Evolutionary conservation across 2,797 vertebrate genomes (phyloP), one percentile per base, ranked within the genome.

Genomic region (Crenichthys baileyi): DNA sequence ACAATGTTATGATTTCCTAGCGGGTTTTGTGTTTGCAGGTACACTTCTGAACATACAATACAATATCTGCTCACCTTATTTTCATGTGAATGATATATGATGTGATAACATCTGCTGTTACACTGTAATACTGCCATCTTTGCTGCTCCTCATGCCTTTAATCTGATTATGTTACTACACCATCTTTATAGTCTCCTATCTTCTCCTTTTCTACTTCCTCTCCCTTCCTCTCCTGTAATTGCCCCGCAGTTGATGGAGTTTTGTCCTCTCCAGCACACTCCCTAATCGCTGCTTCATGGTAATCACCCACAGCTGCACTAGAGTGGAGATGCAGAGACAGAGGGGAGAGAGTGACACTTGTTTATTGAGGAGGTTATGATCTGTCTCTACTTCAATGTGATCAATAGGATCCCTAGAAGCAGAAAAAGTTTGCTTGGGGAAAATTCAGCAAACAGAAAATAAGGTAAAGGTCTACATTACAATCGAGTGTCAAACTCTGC

Each of bases 281-380:
- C 87, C 87, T 78, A 83, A 87, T 84, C 68, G 80, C 90, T 90
- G 84, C 88, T 88, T 92, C 92, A 87, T 86, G 60, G 29, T 93
- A 92, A 94, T 87, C 60, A 61, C 87, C 90, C 36, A 74, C 95
- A 96, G 94, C 92, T 94, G 93, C 75, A 90, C 58, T 91, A 75
- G 87, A 94, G 87, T 89, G 88, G 90, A 87, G 87, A 77, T 70
- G 72, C 78, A 76, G 71, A 75, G 78, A 81, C 78, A 79, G 77
- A 75, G 61, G 56, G 60, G 50, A 50, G 51, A 31, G 72, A 65
- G 31, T 9, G 39, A 4, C 7, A 44, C 39, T 84, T 84, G 84
- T 87, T 81, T 70, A 82, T 81, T 77, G 79, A 79, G 85, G 80
- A 75, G 78, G 82, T 86, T 87, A 80, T 79, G 82, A 91, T 87